Base-by-base conservation (phyloP, 2,113 vertebrate genomes). In the Aviceda subcristata region DNA sequence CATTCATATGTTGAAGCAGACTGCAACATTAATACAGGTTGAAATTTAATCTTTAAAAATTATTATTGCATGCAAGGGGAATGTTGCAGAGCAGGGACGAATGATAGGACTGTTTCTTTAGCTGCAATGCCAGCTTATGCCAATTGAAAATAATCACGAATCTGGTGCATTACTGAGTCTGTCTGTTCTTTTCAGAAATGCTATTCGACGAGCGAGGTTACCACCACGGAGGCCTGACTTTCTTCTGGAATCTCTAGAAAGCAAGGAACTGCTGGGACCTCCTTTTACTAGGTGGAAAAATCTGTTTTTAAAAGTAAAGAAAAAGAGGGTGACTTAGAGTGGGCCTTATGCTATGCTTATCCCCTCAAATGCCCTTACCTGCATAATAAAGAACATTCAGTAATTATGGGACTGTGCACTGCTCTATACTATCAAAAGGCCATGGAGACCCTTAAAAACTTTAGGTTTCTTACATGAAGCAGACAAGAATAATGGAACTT, bases 221-320 rank as follows among this genome's bases (percentile, higher is more conserved):
- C 98, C 98, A 78, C 98, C 98, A 4, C 86, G 55, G 46, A 92
- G 97, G 82, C 98, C 98, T 22, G 72, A 88, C 69, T 98, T 98
- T 59, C 95, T 98, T 63, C 88, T 98, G 50, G 83, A 97, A 27
- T 97, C 96, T 16, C 38, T 94, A 66, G 74, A 86, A 78, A 97
- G 87, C 91, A 87, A 91, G 13, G 76, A 88, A 36, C 67, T 86
- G n/a, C 84, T 93, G 36, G 39, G 27, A 59, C 21, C 34, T 46
- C 24, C 43, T 91, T 77, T 94, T 36, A 27, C 57, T 27, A 77
- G 94, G 96, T 96, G 93, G 69, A 53, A 79, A 79, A 67, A 36
- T 60, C 10, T 76, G 10, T 3, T 78, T 89, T 88, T 79, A 59
- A 51, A 77, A 96, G 36, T 57, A 43, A 73, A 55, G 38, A 51